A percentile compares a stretch with the other conserved stretches of the same genome.
Conservation (phyloP, 2,888 invertebrate genomes). For the Nipponacmea schrenckii region DNA sequence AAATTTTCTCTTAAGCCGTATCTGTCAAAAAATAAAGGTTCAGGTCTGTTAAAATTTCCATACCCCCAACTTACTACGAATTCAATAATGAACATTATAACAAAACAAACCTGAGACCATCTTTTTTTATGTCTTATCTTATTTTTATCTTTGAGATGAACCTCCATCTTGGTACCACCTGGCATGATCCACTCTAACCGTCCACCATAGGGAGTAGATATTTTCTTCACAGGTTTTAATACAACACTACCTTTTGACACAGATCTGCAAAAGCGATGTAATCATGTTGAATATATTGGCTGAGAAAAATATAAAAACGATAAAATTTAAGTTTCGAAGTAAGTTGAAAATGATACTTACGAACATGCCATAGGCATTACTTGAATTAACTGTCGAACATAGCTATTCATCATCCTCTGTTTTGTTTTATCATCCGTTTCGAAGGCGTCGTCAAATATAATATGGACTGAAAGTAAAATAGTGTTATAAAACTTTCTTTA, state of each 20-base stretch:
- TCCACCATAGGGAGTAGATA: conserved; percentile 95
- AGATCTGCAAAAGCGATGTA: conserved; percentile 63
- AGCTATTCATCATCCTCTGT: conserved; percentile 89
- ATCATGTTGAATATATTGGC: too few species aligned
- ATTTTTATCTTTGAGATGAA: conserved; percentile 95
- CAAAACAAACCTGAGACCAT: conserved; percentile 86
- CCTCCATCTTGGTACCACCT: conserved; percentile 95
- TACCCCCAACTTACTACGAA: too few species aligned
- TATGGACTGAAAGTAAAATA: conserved; percentile 82
- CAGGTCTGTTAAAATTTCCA: too few species aligned
- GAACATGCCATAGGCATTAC: conserved; percentile 73
- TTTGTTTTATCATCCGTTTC: conserved; percentile 82
- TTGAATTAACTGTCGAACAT: conserved; percentile 88
- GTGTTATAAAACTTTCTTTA: not conserved
- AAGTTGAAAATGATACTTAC: conserved; percentile 35
- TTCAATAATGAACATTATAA: too few species aligned
- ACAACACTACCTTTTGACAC: conserved; percentile 92
- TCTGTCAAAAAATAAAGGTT: not conserved
- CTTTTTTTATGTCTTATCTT: conserved; percentile 97
- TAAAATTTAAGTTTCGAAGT: too few species aligned
- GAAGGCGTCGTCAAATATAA: conserved; percentile 97
- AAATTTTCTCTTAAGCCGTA: too few species aligned
- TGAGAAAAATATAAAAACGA: too few species aligned
- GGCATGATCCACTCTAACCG: conserved; percentile 92
- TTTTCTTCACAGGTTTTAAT: conserved; percentile 86